Conservation (phyloP, 2,888 invertebrate species). For the Plagodis dolabraria region DNA sequence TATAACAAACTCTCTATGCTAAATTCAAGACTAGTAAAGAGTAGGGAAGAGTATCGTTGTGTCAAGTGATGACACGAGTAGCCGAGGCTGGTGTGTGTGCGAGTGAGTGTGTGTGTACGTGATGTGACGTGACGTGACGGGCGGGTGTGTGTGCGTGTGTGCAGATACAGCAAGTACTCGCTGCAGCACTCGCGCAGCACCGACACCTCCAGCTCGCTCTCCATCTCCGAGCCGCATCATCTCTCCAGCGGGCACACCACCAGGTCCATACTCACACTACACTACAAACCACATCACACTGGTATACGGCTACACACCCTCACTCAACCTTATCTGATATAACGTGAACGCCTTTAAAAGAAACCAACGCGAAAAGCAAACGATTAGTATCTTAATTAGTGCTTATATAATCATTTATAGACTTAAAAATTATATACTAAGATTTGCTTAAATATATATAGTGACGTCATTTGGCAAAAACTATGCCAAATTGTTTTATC, state of each 20-base stretch:
- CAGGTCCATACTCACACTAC: conserved; percentile 46
- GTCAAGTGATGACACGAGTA: background rate
- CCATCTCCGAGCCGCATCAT: conserved; percentile 56
- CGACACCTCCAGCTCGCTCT: conserved; percentile 70
- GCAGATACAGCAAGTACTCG: conserved; percentile 78
- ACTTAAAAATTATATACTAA: no score
- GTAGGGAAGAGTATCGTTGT: no score
- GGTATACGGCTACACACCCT: background rate
- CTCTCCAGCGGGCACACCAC: conserved; percentile 55
- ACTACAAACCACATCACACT: background rate
- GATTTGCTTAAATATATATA: no score
- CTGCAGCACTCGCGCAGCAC: conserved; percentile 79
- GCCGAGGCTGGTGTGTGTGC: background rate
- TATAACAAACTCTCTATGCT: no score
- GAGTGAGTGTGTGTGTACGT: background rate
- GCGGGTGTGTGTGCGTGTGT: conserved; percentile 13
- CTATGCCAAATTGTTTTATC: no score
- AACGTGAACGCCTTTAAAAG: background rate
- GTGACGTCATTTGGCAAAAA: no score
- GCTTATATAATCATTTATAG: no score
- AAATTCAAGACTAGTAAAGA: no score
- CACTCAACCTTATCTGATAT: background rate
- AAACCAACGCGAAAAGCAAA: no score
- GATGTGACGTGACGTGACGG: background rate
- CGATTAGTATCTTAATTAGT: no score